These are phyloP conservation scores for Embidobia sp. DNA, from an alignment of 2,888 invertebrate species.

Conservation along the genomic window DNA sequence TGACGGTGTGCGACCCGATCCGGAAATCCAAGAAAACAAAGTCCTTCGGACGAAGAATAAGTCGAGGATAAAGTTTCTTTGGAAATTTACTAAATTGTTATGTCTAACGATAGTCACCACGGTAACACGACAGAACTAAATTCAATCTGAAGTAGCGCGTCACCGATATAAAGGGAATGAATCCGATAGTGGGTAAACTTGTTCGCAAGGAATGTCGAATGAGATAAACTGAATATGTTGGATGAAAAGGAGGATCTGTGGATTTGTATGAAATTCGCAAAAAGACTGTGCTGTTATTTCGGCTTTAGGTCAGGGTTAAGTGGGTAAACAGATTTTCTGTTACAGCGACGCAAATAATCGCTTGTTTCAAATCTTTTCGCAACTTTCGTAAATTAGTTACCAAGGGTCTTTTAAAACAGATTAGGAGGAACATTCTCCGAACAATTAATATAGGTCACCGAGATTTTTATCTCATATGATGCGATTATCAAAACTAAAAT, in stretches of 20 bases:
- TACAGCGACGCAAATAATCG: background rate
- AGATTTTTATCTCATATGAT: slow-evolving; percentile 10
- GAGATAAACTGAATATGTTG: slow-evolving; percentile 47
- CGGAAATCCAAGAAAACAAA: slow-evolving; percentile 60
- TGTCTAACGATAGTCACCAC: slow-evolving; percentile 65
- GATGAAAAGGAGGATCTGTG: slow-evolving; percentile 32
- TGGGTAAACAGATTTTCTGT: slow-evolving; percentile 9
- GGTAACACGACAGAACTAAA: slow-evolving; percentile 65
- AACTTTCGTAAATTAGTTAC: background rate
- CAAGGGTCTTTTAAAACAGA: background rate
- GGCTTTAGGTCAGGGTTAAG: slow-evolving; percentile 24
- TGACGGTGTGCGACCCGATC: slow-evolving; percentile 55
- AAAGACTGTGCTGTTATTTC: slow-evolving; percentile 21
- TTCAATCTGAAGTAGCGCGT: slow-evolving; percentile 68
- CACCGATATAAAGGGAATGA: slow-evolving; percentile 56
- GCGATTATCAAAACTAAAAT: slow-evolving; percentile 9
- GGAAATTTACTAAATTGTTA: slow-evolving; percentile 68
- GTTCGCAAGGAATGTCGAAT: slow-evolving; percentile 41
- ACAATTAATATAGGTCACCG: slow-evolving; percentile 44
- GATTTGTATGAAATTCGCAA: slow-evolving; percentile 28
- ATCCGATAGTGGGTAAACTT: slow-evolving; percentile 49
- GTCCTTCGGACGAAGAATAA: slow-evolving; percentile 52
- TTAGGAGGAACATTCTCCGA: background rate
- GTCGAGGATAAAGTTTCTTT: slow-evolving; percentile 61
- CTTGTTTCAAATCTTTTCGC: background rate